phyloP scores from a whole-genome alignment of 92 coral and sea anemone genomes.

The Plumapathes pennacea region DNA sequence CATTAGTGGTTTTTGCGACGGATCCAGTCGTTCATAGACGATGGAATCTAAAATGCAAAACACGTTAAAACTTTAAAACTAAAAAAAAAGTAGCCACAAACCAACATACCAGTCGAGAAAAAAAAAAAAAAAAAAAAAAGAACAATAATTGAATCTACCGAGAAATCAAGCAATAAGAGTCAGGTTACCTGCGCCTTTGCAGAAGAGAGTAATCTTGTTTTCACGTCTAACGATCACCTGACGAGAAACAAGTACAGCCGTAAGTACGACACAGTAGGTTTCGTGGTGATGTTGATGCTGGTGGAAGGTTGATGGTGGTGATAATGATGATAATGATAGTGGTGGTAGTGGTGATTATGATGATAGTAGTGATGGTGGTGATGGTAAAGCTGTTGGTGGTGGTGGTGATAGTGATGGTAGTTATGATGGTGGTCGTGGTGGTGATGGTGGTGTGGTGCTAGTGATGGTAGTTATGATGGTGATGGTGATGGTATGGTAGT shows the following conservation, averaged over 20 bases:
- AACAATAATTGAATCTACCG: background rate
- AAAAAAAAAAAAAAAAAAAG: background rate
- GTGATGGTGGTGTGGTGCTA: too few species aligned
- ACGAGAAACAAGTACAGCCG: background rate
- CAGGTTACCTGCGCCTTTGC: conserved; percentile 94
- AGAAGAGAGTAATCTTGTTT: conserved; percentile 69
- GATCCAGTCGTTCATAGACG: conserved; percentile 79
- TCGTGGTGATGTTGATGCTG: conserved; percentile 1
- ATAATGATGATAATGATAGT: background rate
- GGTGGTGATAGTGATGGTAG: too few species aligned
- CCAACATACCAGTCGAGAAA: background rate
- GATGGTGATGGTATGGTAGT: too few species aligned
- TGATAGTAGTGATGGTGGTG: background rate
- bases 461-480: too few species aligned
- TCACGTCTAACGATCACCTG: conserved; percentile 81
- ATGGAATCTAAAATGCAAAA: conserved; percentile 63
- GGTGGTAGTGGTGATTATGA: background rate
- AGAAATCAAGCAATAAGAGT: background rate
- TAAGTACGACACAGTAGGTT: background rate
- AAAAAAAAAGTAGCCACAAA: background rate
- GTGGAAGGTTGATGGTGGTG: too few species aligned
- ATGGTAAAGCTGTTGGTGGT: too few species aligned
- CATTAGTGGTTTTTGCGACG: conserved; percentile 76
- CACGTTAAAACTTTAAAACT: background rate
- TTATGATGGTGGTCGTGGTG: too few species aligned